Evolutionary conservation across 2,888 invertebrate genomes (phyloP).

Genomic region (Phanerotoma sp.): DNA sequence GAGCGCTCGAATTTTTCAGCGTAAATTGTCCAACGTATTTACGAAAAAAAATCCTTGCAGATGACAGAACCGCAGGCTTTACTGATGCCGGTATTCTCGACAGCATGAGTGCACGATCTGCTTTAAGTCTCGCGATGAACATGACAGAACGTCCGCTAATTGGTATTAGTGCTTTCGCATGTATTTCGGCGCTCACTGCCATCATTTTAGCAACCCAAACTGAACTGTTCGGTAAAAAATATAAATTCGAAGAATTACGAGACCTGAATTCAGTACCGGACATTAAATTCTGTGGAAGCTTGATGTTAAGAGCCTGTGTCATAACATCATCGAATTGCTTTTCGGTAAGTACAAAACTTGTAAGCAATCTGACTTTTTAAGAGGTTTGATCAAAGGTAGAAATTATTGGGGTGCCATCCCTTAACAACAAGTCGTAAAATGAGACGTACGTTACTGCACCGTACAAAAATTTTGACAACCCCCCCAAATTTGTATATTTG

Average conservation of each 20-base stretch:
- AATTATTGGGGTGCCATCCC: no score
- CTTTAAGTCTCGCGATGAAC: slow-evolving; percentile 52
- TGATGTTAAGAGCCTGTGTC: slow-evolving; percentile 52
- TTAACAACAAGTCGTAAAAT: no score
- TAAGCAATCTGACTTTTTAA: no score
- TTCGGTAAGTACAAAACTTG: slow-evolving; percentile 42
- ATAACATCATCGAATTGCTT: slow-evolving; percentile 55
- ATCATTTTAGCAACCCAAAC: slow-evolving; percentile 50
- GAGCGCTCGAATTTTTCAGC: no score
- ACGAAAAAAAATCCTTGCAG: no score
- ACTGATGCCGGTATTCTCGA: slow-evolving; percentile 46
- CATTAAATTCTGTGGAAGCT: slow-evolving; percentile 46
- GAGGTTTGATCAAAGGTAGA: no score
- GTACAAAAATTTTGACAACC: no score
- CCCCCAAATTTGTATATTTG: no score
- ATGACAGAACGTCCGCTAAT: slow-evolving; percentile 48
- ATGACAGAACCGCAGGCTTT: slow-evolving; percentile 53
- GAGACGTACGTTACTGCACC: no score
- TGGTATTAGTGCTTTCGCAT: slow-evolving; percentile 53
- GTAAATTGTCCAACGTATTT: no score
- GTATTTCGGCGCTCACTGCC: slow-evolving; percentile 49
- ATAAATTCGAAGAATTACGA: slow-evolving; percentile 39
- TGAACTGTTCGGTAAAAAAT: slow-evolving; percentile 48
- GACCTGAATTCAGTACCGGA: slow-evolving; percentile 40
- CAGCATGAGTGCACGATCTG: slow-evolving; percentile 44